Conservation (phyloP, 2,113 vertebrate species). For the Rhinopithecus roxellana region DNA sequence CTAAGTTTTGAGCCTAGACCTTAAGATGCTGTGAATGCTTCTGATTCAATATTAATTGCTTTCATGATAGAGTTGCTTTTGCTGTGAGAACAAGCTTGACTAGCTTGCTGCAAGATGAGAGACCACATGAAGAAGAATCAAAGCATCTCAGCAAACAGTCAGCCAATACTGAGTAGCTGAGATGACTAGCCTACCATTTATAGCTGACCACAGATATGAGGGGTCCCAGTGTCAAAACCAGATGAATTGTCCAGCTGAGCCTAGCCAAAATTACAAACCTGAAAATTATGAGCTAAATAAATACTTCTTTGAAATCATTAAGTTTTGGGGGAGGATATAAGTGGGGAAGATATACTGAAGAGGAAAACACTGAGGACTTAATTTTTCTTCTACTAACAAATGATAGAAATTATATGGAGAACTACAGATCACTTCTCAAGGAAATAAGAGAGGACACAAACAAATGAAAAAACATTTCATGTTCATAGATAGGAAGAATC, state of each 20-base stretch:
- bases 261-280: background rate
- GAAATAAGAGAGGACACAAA: no score
- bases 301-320: background rate
- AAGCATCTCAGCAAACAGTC: background rate
- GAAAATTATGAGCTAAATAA: background rate
- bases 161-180: background rate
- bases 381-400: background rate
- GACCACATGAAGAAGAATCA: background rate
- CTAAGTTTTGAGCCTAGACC: background rate
- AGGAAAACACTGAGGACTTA: background rate
- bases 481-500: no score
- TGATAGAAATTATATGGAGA: background rate
- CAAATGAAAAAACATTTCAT: no score
- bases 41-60: background rate
- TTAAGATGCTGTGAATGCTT: background rate
- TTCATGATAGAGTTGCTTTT: background rate
- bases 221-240: background rate
- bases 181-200: rapidly evolving
- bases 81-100: background rate
- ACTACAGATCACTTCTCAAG: no score
- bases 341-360: background rate
- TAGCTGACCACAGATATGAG: background rate
- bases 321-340: background rate
- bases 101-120: background rate
- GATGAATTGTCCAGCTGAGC: rapidly evolving